Conservation (phyloP, 2,113 vertebrate genomes). For the Paramormyrops kingsleyae region DNA sequence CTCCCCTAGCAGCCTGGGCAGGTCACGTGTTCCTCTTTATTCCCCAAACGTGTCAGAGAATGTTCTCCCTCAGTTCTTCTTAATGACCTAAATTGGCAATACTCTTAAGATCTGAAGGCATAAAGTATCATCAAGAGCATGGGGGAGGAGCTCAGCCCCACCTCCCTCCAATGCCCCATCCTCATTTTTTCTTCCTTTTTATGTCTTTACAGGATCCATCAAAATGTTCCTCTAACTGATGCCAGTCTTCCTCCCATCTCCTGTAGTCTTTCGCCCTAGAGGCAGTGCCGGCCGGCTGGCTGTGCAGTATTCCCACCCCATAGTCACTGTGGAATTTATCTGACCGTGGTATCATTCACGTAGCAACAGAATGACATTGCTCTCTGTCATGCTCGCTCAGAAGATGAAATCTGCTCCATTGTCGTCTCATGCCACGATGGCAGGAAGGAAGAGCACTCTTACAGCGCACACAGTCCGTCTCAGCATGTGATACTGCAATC, state of each 20-base stretch:
- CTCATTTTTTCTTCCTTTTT: background rate
- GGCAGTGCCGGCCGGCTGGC: background rate
- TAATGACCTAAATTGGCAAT: background rate
- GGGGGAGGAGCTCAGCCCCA: background rate
- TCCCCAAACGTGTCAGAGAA: background rate
- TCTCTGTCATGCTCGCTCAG: background rate
- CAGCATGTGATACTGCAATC: background rate
- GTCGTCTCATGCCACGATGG: background rate
- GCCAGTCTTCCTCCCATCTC: background rate
- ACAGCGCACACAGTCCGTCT: background rate
- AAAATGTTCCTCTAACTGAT: background rate
- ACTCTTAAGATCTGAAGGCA: background rate
- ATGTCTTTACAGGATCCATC: background rate
- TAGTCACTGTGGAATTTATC: background rate
- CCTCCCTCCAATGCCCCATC: background rate
- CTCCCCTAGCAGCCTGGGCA: background rate
- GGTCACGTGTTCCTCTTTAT: background rate
- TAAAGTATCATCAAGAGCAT: background rate
- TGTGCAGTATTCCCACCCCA: background rate
- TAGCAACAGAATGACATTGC: background rate
- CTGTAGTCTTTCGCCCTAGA: background rate
- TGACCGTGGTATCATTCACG: background rate
- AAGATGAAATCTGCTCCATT: background rate
- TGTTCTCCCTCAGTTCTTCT: background rate
- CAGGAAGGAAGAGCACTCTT: background rate